Conservation (phyloP, 2,797 vertebrate genomes). For the Cetoscarus ocellatus region DNA sequence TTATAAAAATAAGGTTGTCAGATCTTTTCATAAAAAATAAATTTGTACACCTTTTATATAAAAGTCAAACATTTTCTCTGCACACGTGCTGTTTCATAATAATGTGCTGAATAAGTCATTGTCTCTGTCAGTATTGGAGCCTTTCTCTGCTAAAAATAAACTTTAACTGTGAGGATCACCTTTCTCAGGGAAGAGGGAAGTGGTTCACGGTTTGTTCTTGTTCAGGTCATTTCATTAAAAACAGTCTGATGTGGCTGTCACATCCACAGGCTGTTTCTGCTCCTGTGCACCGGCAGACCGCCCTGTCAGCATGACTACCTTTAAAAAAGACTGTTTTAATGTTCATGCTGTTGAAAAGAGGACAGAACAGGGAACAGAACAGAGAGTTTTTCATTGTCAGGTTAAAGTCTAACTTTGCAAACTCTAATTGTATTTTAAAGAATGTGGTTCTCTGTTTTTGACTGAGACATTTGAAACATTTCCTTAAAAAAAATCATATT, state of each 20-base stretch:
- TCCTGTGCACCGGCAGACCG: conserved; percentile 18
- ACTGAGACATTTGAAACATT: conserved; percentile 49
- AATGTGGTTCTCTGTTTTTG: conserved; percentile 33
- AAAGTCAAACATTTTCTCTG: background rate
- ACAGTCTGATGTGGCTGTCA: conserved; percentile 55
- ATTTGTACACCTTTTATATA: no score
- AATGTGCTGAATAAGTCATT: background rate
- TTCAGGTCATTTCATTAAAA: conserved; percentile 59
- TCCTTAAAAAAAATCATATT: conserved; percentile 23
- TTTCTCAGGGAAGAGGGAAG: background rate
- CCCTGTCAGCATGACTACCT: conserved; percentile 30
- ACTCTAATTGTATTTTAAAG: conserved; percentile 48
- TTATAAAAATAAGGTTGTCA: no score
- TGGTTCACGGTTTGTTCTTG: conserved; percentile 12
- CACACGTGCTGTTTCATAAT: background rate
- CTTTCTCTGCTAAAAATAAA: conserved; percentile 22
- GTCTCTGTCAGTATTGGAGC: background rate
- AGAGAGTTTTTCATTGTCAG: conserved; percentile 17
- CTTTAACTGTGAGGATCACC: conserved; percentile 1
- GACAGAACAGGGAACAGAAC: background rate
- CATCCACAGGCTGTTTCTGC: conserved; percentile 45
- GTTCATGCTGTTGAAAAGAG: conserved; percentile 22
- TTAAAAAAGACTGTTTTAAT: conserved; percentile 32
- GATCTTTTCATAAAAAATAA: no score
- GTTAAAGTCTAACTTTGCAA: conserved; percentile 27